These are phyloP conservation scores for Ips typographus DNA, from an alignment of 1,140 invertebrate species.

Conservation along the genomic window DNA sequence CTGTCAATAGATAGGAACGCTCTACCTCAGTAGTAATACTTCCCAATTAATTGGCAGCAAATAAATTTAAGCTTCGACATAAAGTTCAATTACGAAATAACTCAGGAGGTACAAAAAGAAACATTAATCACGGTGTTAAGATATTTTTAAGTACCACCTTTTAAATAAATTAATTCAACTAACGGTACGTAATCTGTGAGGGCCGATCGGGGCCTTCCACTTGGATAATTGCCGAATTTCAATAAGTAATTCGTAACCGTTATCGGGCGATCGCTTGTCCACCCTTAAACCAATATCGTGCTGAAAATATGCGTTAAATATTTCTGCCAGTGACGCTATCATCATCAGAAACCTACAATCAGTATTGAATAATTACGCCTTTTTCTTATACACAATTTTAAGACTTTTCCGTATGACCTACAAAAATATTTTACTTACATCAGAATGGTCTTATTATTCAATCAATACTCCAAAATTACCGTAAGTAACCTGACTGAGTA, in stretches of 20 bases:
- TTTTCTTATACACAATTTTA: neutral
- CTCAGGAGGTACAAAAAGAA: constrained; percentile 9
- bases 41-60: constrained; percentile 1
- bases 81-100: constrained; percentile 28
- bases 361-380: neutral
- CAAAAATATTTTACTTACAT: too few relatives aligned
- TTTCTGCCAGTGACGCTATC: constrained; percentile 5
- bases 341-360: neutral
- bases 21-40: neutral
- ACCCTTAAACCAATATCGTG: constrained; percentile 29
- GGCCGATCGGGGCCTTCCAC: neutral
- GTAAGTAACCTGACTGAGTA: too few relatives aligned
- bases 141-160: constrained; percentile 31
- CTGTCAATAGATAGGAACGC: neutral
- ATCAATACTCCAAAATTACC: too few relatives aligned
- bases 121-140: constrained; percentile 31
- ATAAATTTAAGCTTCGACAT: constrained; percentile 16
- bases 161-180: constrained; percentile 33
- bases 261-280: constrained; percentile 24
- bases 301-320: constrained; percentile 22
- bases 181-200: constrained; percentile 28
- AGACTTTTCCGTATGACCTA: too few relatives aligned
- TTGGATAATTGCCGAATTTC: constrained; percentile 31
- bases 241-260: constrained; percentile 27
- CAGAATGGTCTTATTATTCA: too few relatives aligned